Evolutionary conservation across 2,113 vertebrate species (phyloP).

Genomic region (Nannobrachium achirus): DNA sequence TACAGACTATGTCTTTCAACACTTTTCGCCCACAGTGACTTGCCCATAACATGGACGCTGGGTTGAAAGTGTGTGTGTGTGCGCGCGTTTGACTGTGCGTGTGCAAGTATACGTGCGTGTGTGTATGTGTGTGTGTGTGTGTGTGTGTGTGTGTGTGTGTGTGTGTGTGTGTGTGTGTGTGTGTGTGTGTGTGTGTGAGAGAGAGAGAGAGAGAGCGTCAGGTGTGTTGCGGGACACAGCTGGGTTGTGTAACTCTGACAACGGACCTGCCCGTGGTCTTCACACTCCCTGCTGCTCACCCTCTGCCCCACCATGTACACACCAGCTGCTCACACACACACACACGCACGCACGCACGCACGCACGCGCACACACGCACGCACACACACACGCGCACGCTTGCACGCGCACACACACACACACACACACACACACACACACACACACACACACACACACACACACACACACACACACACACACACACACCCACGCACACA

Average conservation of each 20-base stretch:
- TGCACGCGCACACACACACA: too few species aligned
- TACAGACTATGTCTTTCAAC: too few species aligned
- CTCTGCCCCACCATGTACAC: background rate
- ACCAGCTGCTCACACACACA: background rate
- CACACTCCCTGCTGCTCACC: background rate
- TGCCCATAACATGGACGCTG: too few species aligned
- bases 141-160: background rate
- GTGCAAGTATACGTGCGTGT: background rate
- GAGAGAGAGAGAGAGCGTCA: too few species aligned
- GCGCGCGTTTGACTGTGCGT: background rate
- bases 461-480: background rate
- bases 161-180: conserved; percentile 1
- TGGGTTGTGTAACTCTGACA: background rate
- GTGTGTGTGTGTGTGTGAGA: too few species aligned
- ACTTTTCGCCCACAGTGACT: too few species aligned
- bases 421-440: too few species aligned
- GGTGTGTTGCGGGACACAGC: background rate
- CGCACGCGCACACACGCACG: background rate
- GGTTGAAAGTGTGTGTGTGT: background rate
- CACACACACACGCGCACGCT: background rate
- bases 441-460: too few species aligned
- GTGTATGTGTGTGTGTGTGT: background rate
- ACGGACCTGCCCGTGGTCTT: background rate
- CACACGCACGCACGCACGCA: background rate
- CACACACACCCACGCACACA: background rate